These are phyloP conservation scores for Neodiprion lecontei DNA, from an alignment of 1,140 invertebrate species.

Conservation along the genomic window DNA sequence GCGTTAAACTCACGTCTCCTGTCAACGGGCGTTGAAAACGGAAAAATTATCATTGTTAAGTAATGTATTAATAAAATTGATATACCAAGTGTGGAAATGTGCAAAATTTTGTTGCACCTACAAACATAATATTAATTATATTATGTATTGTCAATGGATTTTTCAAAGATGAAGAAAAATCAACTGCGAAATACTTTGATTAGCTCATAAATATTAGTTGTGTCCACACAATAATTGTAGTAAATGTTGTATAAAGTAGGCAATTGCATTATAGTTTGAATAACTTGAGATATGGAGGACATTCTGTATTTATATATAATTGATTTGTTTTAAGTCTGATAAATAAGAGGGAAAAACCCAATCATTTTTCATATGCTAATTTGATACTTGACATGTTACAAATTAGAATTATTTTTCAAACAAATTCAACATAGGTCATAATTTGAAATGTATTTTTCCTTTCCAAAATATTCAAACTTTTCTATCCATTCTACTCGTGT, in stretches of 20 bases:
- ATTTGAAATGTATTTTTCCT: no score
- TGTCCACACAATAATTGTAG: conserved; percentile 41
- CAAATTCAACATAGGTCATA: background rate
- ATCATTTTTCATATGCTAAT: conserved; percentile 29
- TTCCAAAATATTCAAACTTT: no score
- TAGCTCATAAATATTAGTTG: conserved; percentile 27
- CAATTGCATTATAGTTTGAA: conserved; percentile 43
- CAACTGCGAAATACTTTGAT: background rate
- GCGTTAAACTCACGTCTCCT: background rate
- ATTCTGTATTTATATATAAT: conserved; percentile 43
- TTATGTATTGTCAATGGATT: background rate
- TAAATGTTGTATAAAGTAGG: conserved; percentile 50
- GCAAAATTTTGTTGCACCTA: background rate
- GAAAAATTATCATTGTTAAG: background rate
- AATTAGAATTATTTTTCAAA: background rate
- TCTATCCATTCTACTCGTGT: no score
- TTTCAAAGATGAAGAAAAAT: background rate
- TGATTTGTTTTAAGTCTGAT: conserved; percentile 13
- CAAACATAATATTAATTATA: background rate
- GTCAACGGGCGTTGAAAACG: background rate
- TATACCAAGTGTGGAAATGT: background rate
- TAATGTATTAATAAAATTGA: background rate
- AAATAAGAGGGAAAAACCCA: conserved; percentile 21
- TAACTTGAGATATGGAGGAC: conserved; percentile 30
- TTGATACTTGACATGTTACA: background rate